Base-by-base conservation (phyloP, 1,140 invertebrate genomes). In the Ceratitis capitata region DNA sequence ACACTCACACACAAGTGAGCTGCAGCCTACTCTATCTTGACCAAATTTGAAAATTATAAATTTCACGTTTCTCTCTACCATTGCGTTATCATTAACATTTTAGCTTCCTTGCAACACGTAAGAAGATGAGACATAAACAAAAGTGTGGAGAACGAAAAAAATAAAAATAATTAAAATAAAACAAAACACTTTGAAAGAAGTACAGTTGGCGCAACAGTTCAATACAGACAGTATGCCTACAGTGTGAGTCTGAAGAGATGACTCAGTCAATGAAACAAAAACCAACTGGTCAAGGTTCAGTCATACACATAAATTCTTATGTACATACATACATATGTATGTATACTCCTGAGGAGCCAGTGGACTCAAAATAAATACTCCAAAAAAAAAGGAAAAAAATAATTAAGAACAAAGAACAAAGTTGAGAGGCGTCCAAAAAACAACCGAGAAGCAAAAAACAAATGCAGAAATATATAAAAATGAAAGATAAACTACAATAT, bases 41-140 rank as follows among this genome's bases (percentile, higher is more conserved):
- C 6, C 19, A 78, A 78, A 78, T 78, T 78, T 78, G 42, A 78
- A n/a, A 47, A 78, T 14, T 45, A 45, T 39, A 29, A 3, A 14
- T 64, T 61, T 64, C 4, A 12, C n/a, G 29, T 16, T 69, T 69
- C 5, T 61, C 9, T 9, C 12, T 23, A 19, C 39, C 16, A 42
- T 78, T 78, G 69, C 39, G n/a, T 78, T 78, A 78, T 78, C 69
- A 78, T n/a, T 45, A 78, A 10, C 6, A 78, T 78, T 78, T 78
- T 45, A 10, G 39, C 32, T 23, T 19, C n/a, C 69, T 32, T 78
- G 29, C 64, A 14, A 29, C 7, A n/a, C n/a, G n/a, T n/a, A n/a
- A n/a, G n/a, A n/a, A n/a, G n/a, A n/a, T n/a, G n/a, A n/a, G n/a
- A n/a, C n/a, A n/a, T n/a, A n/a, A n/a, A n/a, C n/a, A n/a, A n/a